Conservation (phyloP, 2,888 invertebrate species). For the Erynnis tages region DNA sequence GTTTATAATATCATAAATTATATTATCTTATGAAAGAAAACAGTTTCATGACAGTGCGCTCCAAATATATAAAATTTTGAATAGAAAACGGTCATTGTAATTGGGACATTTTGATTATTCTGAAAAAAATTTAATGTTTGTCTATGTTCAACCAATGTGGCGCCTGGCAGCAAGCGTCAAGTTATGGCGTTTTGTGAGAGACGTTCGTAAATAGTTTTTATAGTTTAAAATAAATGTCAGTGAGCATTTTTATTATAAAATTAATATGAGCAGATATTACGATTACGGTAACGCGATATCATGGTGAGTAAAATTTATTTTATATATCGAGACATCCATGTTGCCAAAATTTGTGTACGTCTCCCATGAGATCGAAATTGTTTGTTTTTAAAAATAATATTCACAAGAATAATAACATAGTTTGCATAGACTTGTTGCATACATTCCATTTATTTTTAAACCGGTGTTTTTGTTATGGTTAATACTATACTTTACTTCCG, state of each 20-base stretch:
- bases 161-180: slow-evolving; percentile 66
- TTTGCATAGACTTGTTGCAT: background rate
- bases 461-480: slow-evolving; percentile 18
- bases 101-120: slow-evolving; percentile 34
- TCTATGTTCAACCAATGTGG: slow-evolving; percentile 78
- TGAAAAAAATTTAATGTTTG: slow-evolving; percentile 42
- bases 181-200: slow-evolving; percentile 68
- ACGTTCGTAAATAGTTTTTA: slow-evolving; percentile 55
- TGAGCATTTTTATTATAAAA: slow-evolving; percentile 54
- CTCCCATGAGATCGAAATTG: slow-evolving; percentile 44
- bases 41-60: background rate
- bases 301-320: slow-evolving; percentile 68
- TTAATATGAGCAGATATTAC: slow-evolving; percentile 80
- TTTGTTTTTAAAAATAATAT: slow-evolving; percentile 23
- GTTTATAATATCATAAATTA: background rate
- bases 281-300: slow-evolving; percentile 79
- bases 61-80: slow-evolving; percentile 9
- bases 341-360: slow-evolving; percentile 68
- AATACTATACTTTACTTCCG: slow-evolving; percentile 16
- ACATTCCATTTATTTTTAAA: background rate
- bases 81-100: slow-evolving; percentile 35
- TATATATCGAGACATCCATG: slow-evolving; percentile 61
- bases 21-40: background rate
- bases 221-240: slow-evolving; percentile 57
- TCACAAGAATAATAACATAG: background rate